These are phyloP conservation scores for Tiphia femorata DNA, from an alignment of 2,888 invertebrate genomes.

Conservation along the genomic window DNA sequence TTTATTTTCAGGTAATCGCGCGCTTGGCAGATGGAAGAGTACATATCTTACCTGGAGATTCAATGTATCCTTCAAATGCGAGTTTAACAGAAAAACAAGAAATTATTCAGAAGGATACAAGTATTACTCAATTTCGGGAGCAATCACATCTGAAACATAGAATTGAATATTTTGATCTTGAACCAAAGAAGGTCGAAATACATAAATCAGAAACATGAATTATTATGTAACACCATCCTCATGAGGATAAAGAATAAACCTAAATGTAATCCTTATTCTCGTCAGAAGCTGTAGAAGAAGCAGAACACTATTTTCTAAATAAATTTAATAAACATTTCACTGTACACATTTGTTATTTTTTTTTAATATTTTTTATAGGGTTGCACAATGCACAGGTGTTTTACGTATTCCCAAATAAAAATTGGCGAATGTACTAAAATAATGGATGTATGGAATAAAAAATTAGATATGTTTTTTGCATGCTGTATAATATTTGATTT, in stretches of 20 bases:
- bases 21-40: conserved; percentile 74
- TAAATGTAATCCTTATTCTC: no score
- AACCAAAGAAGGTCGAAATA: conserved; percentile 34
- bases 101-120: conserved; percentile 46
- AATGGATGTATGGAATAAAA: no score
- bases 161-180: conserved; percentile 34
- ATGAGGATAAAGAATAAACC: no score
- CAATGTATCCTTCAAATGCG: conserved; percentile 53
- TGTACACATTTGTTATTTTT: not conserved
- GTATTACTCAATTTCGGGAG: conserved; percentile 47
- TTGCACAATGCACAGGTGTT: not conserved
- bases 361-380: not conserved
- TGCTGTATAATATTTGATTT: no score
- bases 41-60: conserved; percentile 73
- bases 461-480: no score
- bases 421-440: no score
- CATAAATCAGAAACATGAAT: conserved; percentile 41
- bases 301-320: no score
- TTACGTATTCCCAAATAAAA: not conserved
- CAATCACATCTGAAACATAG: conserved; percentile 47
- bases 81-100: conserved; percentile 36
- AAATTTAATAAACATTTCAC: conserved; percentile 17
- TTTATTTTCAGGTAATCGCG: conserved; percentile 70
- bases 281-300: no score
- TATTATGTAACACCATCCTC: no score